phyloP scores from a whole-genome alignment of 2,888 invertebrate genomes.

The Stratiomys singularior region DNA sequence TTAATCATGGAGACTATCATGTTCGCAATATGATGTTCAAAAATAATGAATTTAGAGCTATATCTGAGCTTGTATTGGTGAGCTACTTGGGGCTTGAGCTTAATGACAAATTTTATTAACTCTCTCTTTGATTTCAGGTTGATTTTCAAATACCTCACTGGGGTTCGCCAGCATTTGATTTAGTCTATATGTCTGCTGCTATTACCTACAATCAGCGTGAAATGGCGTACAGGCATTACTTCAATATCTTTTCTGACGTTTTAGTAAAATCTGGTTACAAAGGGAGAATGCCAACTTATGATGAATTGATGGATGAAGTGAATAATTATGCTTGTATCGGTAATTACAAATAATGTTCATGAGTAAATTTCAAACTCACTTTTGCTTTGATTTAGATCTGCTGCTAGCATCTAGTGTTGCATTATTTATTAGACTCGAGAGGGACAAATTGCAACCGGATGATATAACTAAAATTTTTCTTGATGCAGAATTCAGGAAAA shows the following conservation, averaged over 20 bases:
- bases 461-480: not conserved
- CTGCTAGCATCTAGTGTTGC: not conserved
- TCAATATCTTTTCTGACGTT: constrained; percentile 4
- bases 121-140: constrained; percentile 18
- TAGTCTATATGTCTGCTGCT: not conserved
- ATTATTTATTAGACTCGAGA: not conserved
- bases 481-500: not conserved
- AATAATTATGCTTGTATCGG: not conserved
- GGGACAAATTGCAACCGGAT: not conserved
- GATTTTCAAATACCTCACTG: constrained; percentile 18
- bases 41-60: not conserved
- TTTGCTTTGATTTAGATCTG: not conserved
- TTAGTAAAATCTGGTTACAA: not conserved
- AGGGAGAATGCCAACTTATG: constrained; percentile 11
- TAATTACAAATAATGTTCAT: not conserved
- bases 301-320: not conserved
- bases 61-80: constrained; percentile 12
- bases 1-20: constrained; percentile 28
- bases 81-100: no score
- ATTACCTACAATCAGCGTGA: not conserved
- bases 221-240: not conserved
- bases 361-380: not conserved
- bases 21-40: constrained; percentile 25
- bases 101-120: no score
- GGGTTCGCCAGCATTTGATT: constrained; percentile 20